Conservation (phyloP, 2,113 vertebrate species). For the Rhadina sibilatrix region DNA sequence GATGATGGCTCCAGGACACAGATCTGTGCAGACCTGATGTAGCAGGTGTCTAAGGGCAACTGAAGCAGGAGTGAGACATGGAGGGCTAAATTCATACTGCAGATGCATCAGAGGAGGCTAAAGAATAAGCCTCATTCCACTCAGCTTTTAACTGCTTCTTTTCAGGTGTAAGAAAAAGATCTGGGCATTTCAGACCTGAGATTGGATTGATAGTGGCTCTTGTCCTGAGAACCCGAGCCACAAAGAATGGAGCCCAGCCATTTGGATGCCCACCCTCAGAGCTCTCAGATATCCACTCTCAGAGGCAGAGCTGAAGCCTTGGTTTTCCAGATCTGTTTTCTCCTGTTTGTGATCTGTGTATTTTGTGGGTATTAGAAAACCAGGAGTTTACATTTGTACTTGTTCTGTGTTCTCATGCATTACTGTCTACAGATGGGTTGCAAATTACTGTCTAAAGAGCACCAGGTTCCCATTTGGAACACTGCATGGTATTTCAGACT, state of each 20-base stretch:
- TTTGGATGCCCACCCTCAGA: neutral
- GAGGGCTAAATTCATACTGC: neutral
- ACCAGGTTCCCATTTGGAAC: neutral
- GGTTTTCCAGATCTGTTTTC: neutral
- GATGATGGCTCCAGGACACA: neutral
- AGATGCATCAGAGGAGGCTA: neutral
- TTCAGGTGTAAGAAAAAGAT: neutral
- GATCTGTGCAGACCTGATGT: neutral
- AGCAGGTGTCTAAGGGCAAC: neutral
- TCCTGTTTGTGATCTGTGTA: neutral
- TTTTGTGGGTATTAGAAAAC: neutral
- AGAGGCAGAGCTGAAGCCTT: neutral
- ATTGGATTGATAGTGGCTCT: neutral
- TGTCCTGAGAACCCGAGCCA: neutral
- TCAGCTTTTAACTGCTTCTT: neutral
- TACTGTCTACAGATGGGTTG: neutral
- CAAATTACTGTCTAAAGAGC: neutral
- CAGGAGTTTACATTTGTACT: neutral
- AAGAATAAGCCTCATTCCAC: accelerated
- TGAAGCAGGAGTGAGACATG: neutral
- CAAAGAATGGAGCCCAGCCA: neutral
- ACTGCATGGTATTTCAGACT: neutral
- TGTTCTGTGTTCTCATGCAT: neutral
- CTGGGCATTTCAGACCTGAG: neutral
- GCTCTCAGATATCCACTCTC: neutral